Evolutionary conservation across 2,888 invertebrate genomes (phyloP).

Genomic region (Dione vanillae): DNA sequence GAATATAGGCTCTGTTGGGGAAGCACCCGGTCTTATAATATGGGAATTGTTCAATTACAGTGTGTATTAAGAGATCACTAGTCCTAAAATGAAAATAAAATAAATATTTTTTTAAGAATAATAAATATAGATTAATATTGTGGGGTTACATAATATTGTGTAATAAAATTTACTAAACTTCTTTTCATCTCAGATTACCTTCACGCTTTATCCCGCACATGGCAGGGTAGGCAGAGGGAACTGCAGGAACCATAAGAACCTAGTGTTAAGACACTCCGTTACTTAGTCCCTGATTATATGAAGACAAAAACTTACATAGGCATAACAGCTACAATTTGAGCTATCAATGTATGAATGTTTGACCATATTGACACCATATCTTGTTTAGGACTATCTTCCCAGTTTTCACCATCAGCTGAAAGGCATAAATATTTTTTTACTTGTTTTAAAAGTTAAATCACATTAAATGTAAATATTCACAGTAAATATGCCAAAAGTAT

Average conservation of each 20-base stretch:
- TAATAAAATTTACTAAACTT: no score
- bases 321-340: constrained; percentile 77
- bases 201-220: neutral
- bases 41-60: constrained; percentile 88
- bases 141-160: neutral
- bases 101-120: no score
- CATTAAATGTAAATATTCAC: no score
- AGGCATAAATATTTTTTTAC: constrained; percentile 37
- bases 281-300: neutral
- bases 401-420: constrained; percentile 83
- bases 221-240: no score
- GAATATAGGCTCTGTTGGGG: constrained; percentile 89
- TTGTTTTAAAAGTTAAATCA: constrained; percentile 3
- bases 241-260: no score
- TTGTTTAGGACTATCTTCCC: constrained; percentile 83
- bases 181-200: no score
- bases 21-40: constrained; percentile 88
- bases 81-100: constrained; percentile 85
- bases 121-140: neutral
- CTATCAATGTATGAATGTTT: constrained; percentile 85
- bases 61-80: constrained; percentile 87
- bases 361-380: constrained; percentile 83
- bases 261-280: no score
- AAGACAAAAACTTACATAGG: constrained; percentile 73
- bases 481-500: neutral